Percentiles rank a stretch among this genome's conserved stretches.
Conservation (phyloP, 53 echinoderm and acorn worm species). For the Temnopleurus reevesii region DNA sequence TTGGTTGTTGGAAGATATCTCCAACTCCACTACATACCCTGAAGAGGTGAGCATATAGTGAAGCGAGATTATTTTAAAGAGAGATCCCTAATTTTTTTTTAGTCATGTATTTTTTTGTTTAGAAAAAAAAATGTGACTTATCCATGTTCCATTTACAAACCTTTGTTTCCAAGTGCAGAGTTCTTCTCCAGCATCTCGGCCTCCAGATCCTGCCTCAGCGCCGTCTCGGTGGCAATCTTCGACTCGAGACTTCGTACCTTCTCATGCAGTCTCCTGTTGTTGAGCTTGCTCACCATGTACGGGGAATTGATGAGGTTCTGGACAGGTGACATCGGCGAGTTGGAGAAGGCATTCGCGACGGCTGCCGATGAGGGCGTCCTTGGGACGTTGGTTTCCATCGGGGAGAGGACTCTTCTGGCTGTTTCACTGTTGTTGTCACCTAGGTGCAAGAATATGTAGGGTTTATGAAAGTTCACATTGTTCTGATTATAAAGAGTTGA, state of each 20-base stretch:
- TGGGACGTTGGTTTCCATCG: not conserved
- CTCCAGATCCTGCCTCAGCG: conserved; percentile 73
- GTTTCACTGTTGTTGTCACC: not conserved
- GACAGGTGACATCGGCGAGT: conserved; percentile 69
- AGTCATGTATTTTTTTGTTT: no score
- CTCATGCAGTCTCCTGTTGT: conserved; percentile 61
- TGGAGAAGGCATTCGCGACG: conserved; percentile 16
- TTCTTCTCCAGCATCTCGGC: conserved; percentile 70
- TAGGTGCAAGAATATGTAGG: no score
- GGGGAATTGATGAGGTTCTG: conserved; percentile 78
- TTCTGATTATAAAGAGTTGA: no score
- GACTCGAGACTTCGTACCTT: conserved; percentile 68
- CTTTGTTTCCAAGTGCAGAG: conserved; percentile 43
- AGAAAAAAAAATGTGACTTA: no score
- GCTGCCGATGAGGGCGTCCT: not conserved
- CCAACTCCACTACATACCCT: no score
- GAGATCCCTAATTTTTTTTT: no score
- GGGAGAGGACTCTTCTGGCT: not conserved
- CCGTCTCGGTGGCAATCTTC: conserved; percentile 66
- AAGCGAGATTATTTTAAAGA: no score
- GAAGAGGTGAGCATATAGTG: no score
- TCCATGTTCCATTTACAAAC: no score
- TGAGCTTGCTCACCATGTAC: conserved; percentile 74
- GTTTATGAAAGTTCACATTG: no score
- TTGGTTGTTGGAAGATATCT: no score